Evolutionary conservation across 2,113 vertebrate species (phyloP), one percentile per base, ranked within the genome.

Genomic region (Oceanodroma tethys): DNA sequence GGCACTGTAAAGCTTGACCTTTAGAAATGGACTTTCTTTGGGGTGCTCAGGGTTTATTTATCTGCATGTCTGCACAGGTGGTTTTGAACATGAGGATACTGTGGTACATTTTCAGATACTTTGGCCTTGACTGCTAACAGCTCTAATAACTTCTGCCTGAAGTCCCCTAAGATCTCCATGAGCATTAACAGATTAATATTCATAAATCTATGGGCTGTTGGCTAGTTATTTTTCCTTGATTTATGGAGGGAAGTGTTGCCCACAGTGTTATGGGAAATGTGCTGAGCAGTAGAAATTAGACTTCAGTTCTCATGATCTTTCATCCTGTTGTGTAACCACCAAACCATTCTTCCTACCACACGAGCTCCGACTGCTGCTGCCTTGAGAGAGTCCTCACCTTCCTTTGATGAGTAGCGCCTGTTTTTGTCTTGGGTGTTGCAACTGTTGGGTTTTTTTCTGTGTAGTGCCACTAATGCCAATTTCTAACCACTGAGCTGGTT

Each of bases 241-340:
- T 76, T 91, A 88, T 43, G 40, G 81, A 70, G 8, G 70, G 63
- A 95, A 95, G 93, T 55, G 66, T 47, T 92, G 63, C 85, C 90
- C 86, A 63, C 71, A 50, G 23, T 30, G 50, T 76, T 90, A 55
- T 26, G 71, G 89, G 86, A 97, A 97, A 91, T 55, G 42, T 88
- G 74, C 94, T 88, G 58, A 93, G 66, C 38, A 88, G 38, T 82
- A 0, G 4, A 91, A 95, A 91, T 86, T 45, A 83, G 42, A 84
- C 74, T 93, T 87, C 19, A 42, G 62, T 79, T 93, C 42, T 80
- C 71, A 15, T 70, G 81, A 10, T 85, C 45, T 91, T 79, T 85
- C 81, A 73, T 93, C 84, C 78, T 85, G 83, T 86, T 80, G 67
- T 90, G 82, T 92, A 93, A 93, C 86, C 89, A 94, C 66, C 66